Conservation (phyloP, 1,140 invertebrate species). For the Pristionchus pacificus region DNA sequence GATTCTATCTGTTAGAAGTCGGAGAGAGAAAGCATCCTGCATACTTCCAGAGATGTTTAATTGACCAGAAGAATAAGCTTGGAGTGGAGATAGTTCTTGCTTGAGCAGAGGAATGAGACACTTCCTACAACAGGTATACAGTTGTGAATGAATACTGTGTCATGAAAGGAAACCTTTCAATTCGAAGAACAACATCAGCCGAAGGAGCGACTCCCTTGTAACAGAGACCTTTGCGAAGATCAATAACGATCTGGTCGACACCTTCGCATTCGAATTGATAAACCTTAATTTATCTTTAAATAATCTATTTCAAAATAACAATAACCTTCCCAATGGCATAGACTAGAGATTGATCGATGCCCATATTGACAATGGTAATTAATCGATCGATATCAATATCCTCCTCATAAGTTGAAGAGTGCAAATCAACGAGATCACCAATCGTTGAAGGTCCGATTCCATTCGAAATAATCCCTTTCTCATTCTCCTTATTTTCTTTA, state of each 20-base stretch:
- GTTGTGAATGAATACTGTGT: not conserved
- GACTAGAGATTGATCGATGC: conserved; percentile 24
- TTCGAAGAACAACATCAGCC: conserved; percentile 21
- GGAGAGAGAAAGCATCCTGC: conserved; percentile 29
- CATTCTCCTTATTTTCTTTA: conserved; percentile 21
- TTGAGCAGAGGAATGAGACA: not conserved
- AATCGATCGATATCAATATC: conserved; percentile 29
- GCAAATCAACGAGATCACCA: conserved; percentile 4
- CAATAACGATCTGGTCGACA: conserved; percentile 18
- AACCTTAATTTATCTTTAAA: no score
- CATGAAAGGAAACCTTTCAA: not conserved
- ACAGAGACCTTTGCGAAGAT: conserved; percentile 25
- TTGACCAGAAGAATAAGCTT: conserved; percentile 25
- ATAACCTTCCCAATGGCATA: conserved; percentile 18
- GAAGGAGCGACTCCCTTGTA: conserved; percentile 17
- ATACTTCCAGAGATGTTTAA: conserved; percentile 24
- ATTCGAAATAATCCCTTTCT: no score
- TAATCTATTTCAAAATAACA: not conserved
- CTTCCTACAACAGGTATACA: not conserved
- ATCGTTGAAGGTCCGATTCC: conserved; percentile 15
- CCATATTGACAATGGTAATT: conserved; percentile 20
- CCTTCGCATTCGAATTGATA: conserved; percentile 28
- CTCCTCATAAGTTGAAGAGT: not conserved
- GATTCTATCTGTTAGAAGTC: conserved; percentile 26
- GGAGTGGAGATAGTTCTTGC: conserved; percentile 12